A percentile compares a stretch with the other conserved stretches of the same genome.
Evolutionary conservation across 2,888 invertebrate genomes (phyloP).

Genomic region (Sceliomorpha sp.): DNA sequence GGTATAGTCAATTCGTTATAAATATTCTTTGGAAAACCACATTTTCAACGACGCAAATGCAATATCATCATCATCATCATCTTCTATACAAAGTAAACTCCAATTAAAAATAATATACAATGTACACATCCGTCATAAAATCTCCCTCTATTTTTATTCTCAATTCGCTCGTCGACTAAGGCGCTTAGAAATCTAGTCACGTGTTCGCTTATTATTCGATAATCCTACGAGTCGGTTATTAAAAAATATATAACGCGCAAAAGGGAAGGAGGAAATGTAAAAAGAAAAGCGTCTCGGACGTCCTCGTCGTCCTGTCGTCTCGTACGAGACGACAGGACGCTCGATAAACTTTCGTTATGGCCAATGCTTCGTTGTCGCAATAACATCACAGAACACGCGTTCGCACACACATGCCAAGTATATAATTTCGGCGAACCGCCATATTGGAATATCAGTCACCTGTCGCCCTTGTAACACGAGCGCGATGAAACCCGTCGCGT

Average conservation of each 20-base stretch:
- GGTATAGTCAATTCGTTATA: constrained; percentile 17
- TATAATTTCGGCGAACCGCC: constrained; percentile 23
- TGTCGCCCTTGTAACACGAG: constrained; percentile 18
- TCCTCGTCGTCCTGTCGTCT: not conserved
- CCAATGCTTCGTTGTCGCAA: constrained; percentile 23
- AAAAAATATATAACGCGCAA: not conserved
- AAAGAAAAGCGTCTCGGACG: not conserved
- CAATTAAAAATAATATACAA: constrained; percentile 2
- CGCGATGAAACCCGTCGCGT: constrained; percentile 4
- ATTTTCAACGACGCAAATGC: constrained; percentile 12
- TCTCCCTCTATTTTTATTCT: not conserved
- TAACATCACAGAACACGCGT: constrained; percentile 32
- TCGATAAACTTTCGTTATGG: constrained; percentile 27
- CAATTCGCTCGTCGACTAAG: constrained; percentile 3
- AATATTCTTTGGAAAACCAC: constrained; percentile 46
- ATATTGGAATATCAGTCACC: constrained; percentile 29
- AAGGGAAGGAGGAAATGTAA: constrained; percentile 1
- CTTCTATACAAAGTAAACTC: not conserved
- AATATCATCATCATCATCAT: not conserved
- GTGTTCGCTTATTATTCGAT: not conserved
- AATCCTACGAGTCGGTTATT: not conserved
- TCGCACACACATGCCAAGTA: constrained; percentile 20
- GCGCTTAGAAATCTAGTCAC: constrained; percentile 4
- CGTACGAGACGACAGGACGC: constrained; percentile 1
- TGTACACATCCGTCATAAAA: too few relatives aligned